Percentiles rank a stretch among this genome's conserved stretches.
Evolutionary conservation across 2,888 invertebrate species (phyloP).

Genomic region (Omphaloscelis lunosa): DNA sequence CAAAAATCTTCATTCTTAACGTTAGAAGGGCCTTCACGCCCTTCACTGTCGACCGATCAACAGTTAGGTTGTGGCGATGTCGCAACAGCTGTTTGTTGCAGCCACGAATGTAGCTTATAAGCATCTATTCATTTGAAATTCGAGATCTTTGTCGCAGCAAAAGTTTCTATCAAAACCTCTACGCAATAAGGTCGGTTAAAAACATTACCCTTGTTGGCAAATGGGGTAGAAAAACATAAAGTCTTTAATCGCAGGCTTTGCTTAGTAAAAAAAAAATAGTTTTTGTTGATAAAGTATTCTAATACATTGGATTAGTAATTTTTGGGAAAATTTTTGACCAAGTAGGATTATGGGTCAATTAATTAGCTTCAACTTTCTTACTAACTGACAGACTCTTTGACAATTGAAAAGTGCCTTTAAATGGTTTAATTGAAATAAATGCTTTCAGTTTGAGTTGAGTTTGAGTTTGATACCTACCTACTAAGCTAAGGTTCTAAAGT

Average conservation of each 20-base stretch:
- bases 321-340: neutral
- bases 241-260: neutral
- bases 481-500: too few relatives aligned
- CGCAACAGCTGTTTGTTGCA: constrained; percentile 35
- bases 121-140: neutral
- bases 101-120: constrained; percentile 12
- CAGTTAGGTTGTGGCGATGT: constrained; percentile 38
- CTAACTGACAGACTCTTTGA: too few relatives aligned
- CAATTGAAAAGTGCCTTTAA: too few relatives aligned
- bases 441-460: too few relatives aligned
- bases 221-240: neutral
- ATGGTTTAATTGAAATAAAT: too few relatives aligned
- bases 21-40: constrained; percentile 26
- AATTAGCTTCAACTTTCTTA: too few relatives aligned
- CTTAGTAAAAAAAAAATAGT: neutral
- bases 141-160: neutral
- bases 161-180: neutral
- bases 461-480: too few relatives aligned
- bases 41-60: constrained; percentile 31
- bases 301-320: neutral
- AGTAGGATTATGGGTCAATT: neutral
- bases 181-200: neutral
- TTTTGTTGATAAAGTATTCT: neutral
- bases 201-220: neutral
- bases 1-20: neutral